A percentile compares a stretch with the other conserved stretches of the same genome.
Conservation (phyloP, 2,113 vertebrate species). For the Lynx canadensis region DNA sequence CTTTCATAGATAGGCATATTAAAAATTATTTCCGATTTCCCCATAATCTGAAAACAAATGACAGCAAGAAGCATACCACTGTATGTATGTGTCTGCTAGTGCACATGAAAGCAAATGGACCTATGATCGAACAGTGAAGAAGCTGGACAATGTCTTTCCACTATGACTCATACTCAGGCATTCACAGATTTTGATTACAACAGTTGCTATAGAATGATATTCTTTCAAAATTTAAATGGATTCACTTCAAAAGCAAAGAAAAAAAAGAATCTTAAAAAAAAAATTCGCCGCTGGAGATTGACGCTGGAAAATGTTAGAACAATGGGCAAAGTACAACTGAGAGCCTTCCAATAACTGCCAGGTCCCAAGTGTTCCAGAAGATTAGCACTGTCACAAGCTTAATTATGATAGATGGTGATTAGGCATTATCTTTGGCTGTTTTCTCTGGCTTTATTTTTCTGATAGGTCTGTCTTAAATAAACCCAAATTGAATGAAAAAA, state of each 20-base stretch:
- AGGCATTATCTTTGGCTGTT: conserved; percentile 37
- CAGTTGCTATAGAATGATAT: neutral
- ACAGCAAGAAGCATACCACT: neutral
- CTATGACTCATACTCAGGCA: neutral
- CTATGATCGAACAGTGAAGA: neutral
- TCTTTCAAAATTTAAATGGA: neutral
- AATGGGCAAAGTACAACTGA: neutral
- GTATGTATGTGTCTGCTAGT: neutral
- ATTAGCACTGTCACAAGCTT: neutral
- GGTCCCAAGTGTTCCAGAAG: neutral
- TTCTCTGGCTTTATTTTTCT: conserved; percentile 40
- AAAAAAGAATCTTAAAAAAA: neutral
- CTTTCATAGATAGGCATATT: neutral
- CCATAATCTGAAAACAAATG: neutral
- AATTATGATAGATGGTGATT: neutral
- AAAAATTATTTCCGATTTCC: neutral
- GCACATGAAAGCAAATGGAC: neutral
- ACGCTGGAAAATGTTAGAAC: neutral
- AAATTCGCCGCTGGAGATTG: neutral
- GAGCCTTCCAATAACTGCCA: neutral
- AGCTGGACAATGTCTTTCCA: neutral
- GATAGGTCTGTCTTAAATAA: conserved; percentile 56
- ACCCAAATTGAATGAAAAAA: conserved; percentile 28
- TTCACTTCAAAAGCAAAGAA: conserved; percentile 6
- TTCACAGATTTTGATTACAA: neutral